Conservation (phyloP, 2,888 invertebrate species). For the Antheraea assamensis region DNA sequence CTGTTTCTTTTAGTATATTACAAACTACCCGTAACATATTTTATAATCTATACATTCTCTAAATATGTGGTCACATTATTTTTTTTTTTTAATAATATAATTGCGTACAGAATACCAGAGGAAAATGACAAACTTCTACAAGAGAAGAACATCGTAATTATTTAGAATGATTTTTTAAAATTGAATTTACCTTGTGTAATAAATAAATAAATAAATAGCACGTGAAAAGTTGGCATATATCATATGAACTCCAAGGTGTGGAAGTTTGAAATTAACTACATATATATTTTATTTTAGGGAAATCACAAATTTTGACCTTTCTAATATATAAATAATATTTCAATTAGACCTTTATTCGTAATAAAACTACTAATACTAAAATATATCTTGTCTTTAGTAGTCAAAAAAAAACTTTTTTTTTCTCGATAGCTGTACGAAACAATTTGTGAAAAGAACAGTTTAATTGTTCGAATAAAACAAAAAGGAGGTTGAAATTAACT, state of each 20-base stretch:
- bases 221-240: too few species aligned
- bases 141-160: background rate
- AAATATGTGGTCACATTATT: background rate
- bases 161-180: too few species aligned
- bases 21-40: constrained; percentile 8
- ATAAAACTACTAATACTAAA: background rate
- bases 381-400: background rate
- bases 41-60: background rate
- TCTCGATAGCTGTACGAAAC: background rate
- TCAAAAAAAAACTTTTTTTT: background rate
- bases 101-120: background rate
- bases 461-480: background rate
- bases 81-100: background rate
- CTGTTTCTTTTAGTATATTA: background rate
- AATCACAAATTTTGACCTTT: background rate
- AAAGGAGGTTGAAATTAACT: background rate
- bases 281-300: too few species aligned
- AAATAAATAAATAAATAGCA: too few species aligned
- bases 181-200: too few species aligned
- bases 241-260: background rate
- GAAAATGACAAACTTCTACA: background rate
- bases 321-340: background rate
- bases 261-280: background rate
- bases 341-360: background rate
- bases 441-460: background rate